Base-by-base conservation (phyloP, 1,140 invertebrate species). In the Macrobrachium nipponense region DNA sequence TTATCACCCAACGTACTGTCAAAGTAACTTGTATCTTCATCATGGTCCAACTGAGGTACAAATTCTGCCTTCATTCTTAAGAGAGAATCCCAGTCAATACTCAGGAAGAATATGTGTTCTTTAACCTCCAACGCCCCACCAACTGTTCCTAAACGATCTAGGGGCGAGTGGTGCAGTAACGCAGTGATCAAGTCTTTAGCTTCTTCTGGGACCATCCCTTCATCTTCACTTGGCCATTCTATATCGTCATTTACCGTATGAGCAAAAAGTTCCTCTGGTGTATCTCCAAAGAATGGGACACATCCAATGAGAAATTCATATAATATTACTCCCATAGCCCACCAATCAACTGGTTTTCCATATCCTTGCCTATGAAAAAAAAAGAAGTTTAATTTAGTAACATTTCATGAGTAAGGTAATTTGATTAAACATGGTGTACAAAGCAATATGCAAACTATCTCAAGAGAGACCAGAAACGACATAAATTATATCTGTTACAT, bases 21-120 rank as follows among this genome's bases (percentile, higher is more conserved):
- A 93, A 99, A 99, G 91, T 99, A 99, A 91, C 98, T 99, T 10
- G 98, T 99, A 91, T 99, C 99, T 90, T 99, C 98, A 36, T 99
- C 98, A 91, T 98, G 95, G 80, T 98, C 96, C 87, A 99, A 91
- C 87, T 98, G 96, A 0, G 99, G 99, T n/a, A 99, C 96, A 93
- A 99, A 99, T 92, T 99, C 98, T 0, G 98, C 98, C 91, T 99
- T 99, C 90, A 99, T 96, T 58, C 98, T 92, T 70, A 99, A 92
- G 80, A 99, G 92, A 59, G 96, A 97, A 90, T 98, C 98, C 98
- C 99, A 99, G 92, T 99, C 97, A 70, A 99, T 92, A 15, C 95
- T 95, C 89, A 93, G 93, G 92, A 99, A 99, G 92, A 99, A 99
- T 0, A 94, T 92, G 92, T 99, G 98, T 44, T 89, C 89, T 92